Base-by-base conservation (phyloP, 2,888 invertebrate genomes). In the Thereva nobilitata region DNA sequence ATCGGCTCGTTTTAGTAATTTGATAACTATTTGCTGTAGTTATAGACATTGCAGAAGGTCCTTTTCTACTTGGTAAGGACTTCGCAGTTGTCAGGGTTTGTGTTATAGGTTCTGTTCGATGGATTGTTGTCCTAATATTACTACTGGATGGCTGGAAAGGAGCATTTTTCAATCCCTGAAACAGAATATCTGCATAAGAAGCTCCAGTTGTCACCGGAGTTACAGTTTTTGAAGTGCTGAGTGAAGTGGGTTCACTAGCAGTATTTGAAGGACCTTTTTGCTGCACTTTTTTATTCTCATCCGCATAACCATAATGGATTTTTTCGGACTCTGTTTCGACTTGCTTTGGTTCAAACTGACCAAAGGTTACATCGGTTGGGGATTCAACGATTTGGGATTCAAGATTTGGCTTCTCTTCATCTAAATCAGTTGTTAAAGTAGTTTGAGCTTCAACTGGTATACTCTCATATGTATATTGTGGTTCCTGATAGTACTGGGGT, bases 121-220 rank as follows among this genome's bases (percentile, higher is more conserved):
- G 23, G 23, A 8, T 8, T 23, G 5, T n/a, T 34, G 12, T n/a
- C 44, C 45, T 35, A 37, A 37, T 57, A 70, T 77, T 78, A 74
- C 76, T 78, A 79, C 82, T 83, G 84, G 85, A 85, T 85, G 85
- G 84, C 85, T 85, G 85, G 79, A 83, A 79, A 77, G 82, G 76
- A 45, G 76, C 73, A 53, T 75, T 73, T 70, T 72, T 80, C 50
- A 89, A 82, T 42, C 89, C 89, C 70, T 88, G 86, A 47, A 89
- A 86, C 73, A 90, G 81, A 75, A 89, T 87, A 80, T 88, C 87
- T 3, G 89, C 90, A 76, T 90, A 90, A 0, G 90, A 89, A 35
- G 50, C 12, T 68, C 70, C 59, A 70, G 68, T 68, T 70, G 69
- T 59, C 66, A 68, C 55, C 70, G 69, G 35, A 9, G 50, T 67